Evolutionary conservation across 2,888 invertebrate species (phyloP), one percentile per base, ranked within the genome.

Genomic region (Tipula confusa): DNA sequence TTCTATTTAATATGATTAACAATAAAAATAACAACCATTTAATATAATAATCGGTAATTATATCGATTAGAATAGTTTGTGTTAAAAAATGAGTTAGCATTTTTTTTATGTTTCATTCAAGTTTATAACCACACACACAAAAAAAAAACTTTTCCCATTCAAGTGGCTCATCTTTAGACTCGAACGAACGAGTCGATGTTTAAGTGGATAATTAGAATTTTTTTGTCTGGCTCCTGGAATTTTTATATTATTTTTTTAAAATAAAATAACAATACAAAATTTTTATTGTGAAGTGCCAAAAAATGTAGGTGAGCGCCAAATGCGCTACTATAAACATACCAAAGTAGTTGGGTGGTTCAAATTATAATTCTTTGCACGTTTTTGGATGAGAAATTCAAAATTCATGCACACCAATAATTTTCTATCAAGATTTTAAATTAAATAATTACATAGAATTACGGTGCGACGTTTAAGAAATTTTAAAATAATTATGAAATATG

Each of bases 1-100:
- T 64, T 64, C 18, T 64, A 24, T 24, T 64, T 24, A 64, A 64
- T 24, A 64, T 18, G 6, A 64, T 64, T 64, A 64, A 64, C 64
- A 64, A 64, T 64, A 64, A 64, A 64, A 64, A 64, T 64, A 64
- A 64, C 64, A 64, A 9, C 43, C 64, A 64, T 64, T 64, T 64
- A 64, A 64, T 64, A 64, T 64, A 64, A 43, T 43, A 15, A 43
- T 64, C 64, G 24, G 64, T 64, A 64, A 64, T 24, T 64, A 64
- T 64, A 24, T 24, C 24, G 64, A 64, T 64, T 64, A 24, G 9
- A 64, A 64, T 64, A 24, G 64, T 64, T 64, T 64, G 24, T 64
- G 64, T 64, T 24, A 64, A 64, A 24, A 64, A 64, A 64, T 64
- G 64, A 64, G 18, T 64, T 64, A 64, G 64, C 64, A 64, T 6